phyloP scores from a whole-genome alignment of 35 echinoderm and acorn worm genomes.

The Diadema setosum region DNA sequence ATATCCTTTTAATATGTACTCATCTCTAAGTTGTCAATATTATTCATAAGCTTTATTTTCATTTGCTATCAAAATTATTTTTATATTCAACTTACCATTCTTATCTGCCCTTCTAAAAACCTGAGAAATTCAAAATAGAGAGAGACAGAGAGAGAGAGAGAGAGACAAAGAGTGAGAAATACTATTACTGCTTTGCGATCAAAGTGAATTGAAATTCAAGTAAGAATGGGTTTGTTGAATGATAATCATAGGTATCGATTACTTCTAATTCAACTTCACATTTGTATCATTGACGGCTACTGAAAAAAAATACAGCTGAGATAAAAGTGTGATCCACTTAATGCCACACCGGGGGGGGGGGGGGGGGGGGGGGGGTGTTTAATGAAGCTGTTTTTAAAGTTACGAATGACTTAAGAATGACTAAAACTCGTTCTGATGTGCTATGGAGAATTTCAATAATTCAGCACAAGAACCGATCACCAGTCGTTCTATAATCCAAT shows the following conservation, averaged over 20 bases:
- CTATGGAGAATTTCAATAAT: too few relatives aligned
- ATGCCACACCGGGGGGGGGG: too few relatives aligned
- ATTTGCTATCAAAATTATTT: too few relatives aligned
- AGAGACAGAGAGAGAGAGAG: neutral
- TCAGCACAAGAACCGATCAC: too few relatives aligned
- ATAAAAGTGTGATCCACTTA: too few relatives aligned
- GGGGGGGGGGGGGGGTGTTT: too few relatives aligned
- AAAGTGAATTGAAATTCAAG: neutral
- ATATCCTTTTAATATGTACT: neutral
- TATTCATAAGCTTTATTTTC: neutral
- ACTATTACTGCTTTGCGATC: neutral
- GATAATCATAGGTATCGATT: neutral
- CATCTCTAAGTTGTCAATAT: neutral
- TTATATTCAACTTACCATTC: constrained; percentile 82
- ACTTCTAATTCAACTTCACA: neutral
- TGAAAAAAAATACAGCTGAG: neutral
- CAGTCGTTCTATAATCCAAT: too few relatives aligned
- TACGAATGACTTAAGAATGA: too few relatives aligned
- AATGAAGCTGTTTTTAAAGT: too few relatives aligned
- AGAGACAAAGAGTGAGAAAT: neutral
- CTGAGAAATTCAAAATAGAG: constrained; percentile 23
- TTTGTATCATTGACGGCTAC: neutral
- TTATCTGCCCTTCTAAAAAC: constrained; percentile 68
- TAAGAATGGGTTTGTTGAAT: neutral
- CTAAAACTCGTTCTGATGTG: too few relatives aligned